Conservation (phyloP, 2,797 vertebrate genomes). For the Lophius americanus region DNA sequence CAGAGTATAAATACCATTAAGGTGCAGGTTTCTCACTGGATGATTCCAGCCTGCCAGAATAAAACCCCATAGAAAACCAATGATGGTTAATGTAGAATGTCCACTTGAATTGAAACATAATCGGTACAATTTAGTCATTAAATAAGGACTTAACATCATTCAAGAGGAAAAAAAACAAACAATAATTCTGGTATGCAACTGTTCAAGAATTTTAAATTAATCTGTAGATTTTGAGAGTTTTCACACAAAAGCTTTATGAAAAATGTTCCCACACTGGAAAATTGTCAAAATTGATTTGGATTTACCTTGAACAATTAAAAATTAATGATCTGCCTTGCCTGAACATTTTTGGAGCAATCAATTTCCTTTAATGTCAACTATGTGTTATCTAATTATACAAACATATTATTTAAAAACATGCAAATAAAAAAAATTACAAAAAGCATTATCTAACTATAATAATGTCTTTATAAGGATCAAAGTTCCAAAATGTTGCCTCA, state of each 20-base stretch:
- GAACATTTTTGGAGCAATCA: too few species aligned
- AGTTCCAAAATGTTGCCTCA: too few species aligned
- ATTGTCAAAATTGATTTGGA: too few species aligned
- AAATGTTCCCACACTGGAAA: too few species aligned
- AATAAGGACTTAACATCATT: background rate
- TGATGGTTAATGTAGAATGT: too few species aligned
- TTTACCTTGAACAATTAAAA: too few species aligned
- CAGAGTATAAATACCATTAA: constrained; percentile 15
- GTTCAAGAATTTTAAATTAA: background rate
- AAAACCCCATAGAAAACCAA: background rate
- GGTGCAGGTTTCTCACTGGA: background rate
- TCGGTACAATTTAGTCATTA: background rate
- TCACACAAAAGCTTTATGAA: background rate
- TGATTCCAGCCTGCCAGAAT: background rate
- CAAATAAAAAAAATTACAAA: background rate
- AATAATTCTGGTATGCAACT: background rate
- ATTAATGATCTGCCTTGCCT: too few species aligned
- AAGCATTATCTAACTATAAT: too few species aligned
- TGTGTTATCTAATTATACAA: background rate
- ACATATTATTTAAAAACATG: background rate
- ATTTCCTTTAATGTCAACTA: too few species aligned
- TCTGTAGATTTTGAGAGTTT: background rate
- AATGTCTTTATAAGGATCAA: too few species aligned
- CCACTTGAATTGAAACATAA: constrained; percentile 3
- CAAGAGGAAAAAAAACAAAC: constrained; percentile 10